Conservation (phyloP, 2,113 vertebrate genomes). For the Cavia aperea region DNA sequence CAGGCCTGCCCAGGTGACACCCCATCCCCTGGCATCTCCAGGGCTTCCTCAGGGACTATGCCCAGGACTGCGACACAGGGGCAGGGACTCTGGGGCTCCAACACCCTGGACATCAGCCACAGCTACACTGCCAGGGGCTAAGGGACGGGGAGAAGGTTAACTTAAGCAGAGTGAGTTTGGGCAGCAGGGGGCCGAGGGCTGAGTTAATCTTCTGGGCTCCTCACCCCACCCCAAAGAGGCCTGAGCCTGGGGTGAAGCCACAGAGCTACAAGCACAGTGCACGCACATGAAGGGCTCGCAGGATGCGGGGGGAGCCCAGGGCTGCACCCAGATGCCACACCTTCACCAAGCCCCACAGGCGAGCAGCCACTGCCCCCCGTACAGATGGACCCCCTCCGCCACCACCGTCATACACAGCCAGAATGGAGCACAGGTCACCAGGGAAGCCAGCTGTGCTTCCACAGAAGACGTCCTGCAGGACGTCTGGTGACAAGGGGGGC, state of each 20-base stretch:
- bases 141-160: constrained; percentile 26
- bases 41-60: not conserved
- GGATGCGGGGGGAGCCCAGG: not conserved
- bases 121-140: not conserved
- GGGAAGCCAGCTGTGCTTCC: not conserved
- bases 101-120: not conserved
- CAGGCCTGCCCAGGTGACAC: not conserved
- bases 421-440: not conserved
- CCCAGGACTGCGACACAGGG: not conserved
- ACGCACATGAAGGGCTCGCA: rapidly evolving
- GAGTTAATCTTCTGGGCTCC: not conserved
- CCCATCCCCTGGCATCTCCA: not conserved
- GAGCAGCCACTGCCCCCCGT: not conserved
- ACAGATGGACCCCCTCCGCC: not conserved
- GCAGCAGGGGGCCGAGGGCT: not conserved
- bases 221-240: not conserved
- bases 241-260: not conserved
- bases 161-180: not conserved
- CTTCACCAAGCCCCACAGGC: not conserved
- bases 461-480: not conserved
- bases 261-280: too few species aligned
- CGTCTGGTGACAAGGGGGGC: not conserved
- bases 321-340: not conserved
- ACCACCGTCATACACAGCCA: not conserved
- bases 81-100: not conserved